Percentiles rank a stretch among this genome's conserved stretches.
These are phyloP conservation scores for Schizaphis graminum DNA, from an alignment of 2,888 invertebrate genomes.

Conservation along the genomic window DNA sequence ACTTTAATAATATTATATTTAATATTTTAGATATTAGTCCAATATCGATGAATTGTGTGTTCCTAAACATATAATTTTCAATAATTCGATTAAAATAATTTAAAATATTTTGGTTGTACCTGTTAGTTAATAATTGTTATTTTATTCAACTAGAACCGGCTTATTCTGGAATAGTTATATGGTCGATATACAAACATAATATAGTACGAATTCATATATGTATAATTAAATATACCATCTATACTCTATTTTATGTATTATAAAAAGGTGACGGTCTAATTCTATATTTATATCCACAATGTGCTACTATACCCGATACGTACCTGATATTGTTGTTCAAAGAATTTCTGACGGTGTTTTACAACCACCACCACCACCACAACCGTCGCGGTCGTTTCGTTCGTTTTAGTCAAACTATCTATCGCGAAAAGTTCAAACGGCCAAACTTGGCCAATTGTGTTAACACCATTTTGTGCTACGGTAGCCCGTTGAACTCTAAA, in stretches of 20 bases:
- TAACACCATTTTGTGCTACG: constrained; percentile 46
- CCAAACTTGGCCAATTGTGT: constrained; percentile 59
- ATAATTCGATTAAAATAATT: no score
- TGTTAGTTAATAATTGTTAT: neutral
- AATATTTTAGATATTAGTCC: no score
- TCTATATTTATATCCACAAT: neutral
- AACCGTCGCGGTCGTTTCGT: neutral
- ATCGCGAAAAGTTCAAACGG: constrained; percentile 58
- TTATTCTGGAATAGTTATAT: neutral
- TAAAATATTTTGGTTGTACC: neutral
- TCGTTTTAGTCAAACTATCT: constrained; percentile 56
- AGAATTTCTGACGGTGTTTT: constrained; percentile 30
- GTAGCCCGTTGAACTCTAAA: constrained; percentile 38
- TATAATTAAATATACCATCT: neutral
- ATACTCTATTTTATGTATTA: neutral
- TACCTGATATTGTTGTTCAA: constrained; percentile 33
- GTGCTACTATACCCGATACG: constrained; percentile 7
- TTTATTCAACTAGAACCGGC: neutral
- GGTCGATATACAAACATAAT: neutral
- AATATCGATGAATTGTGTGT: no score
- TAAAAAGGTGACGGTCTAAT: neutral
- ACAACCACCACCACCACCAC: neutral
- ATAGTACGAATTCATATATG: neutral
- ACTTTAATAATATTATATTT: no score
- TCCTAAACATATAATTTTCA: no score